Conservation (phyloP, 2,888 invertebrate species). For the Scaptomyza reducta region DNA sequence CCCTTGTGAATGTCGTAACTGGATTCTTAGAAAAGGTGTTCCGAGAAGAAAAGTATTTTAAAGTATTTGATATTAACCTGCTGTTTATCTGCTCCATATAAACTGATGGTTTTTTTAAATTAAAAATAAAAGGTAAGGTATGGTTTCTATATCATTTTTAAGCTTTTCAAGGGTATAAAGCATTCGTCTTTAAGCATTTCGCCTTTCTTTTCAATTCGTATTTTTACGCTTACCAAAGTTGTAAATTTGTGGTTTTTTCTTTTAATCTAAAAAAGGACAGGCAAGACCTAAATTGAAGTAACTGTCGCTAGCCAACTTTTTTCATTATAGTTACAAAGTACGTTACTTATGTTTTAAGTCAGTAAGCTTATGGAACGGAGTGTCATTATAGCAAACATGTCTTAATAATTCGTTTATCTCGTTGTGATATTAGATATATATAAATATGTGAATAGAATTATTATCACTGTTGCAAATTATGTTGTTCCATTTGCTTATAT, state of each 20-base stretch:
- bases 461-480: too few relatives aligned
- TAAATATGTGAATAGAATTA: too few relatives aligned
- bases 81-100: too few relatives aligned
- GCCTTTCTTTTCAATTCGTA: neutral
- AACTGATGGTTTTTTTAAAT: too few relatives aligned
- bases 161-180: neutral
- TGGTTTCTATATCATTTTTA: neutral
- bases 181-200: neutral
- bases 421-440: too few relatives aligned
- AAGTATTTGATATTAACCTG: neutral
- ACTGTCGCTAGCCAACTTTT: neutral
- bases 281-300: neutral
- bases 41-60: constrained; percentile 7
- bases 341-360: too few relatives aligned
- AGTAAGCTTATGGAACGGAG: neutral
- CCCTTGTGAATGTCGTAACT: constrained; percentile 23
- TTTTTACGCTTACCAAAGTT: neutral
- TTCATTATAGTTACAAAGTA: neutral
- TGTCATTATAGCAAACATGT: neutral
- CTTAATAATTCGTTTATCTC: too few relatives aligned
- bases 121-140: too few relatives aligned
- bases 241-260: neutral
- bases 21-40: constrained; percentile 5
- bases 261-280: neutral
- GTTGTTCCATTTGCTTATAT: too few relatives aligned